phyloP scores from a whole-genome alignment of 1,140 invertebrate species.

The Calosoma granatense region DNA sequence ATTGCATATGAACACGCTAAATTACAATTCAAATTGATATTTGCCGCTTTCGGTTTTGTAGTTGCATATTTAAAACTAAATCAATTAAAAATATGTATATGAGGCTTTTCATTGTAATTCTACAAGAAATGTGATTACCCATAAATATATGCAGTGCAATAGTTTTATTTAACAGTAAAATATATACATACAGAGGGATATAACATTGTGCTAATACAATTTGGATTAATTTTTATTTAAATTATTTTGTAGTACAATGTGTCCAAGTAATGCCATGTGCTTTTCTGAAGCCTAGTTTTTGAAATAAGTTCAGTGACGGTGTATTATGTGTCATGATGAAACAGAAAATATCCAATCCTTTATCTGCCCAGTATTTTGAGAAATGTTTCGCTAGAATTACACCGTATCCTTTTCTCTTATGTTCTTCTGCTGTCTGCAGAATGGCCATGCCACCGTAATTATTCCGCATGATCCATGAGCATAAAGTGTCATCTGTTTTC shows the following conservation, averaged over 20 bases:
- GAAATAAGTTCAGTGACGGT: not conserved
- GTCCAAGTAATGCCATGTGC: not conserved
- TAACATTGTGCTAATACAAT: too few relatives aligned
- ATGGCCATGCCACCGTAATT: slow-evolving; percentile 31
- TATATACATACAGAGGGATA: too few relatives aligned
- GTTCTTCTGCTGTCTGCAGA: slow-evolving; percentile 27
- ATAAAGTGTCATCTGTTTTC: slow-evolving; percentile 21
- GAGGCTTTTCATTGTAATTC: too few relatives aligned
- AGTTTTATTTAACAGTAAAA: too few relatives aligned
- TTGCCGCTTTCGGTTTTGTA: too few relatives aligned
- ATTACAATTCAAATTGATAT: too few relatives aligned
- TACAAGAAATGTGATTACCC: too few relatives aligned
- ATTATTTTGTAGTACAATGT: not conserved
- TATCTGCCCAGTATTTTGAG: not conserved
- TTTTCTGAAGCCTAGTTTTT: not conserved
- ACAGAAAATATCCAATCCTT: slow-evolving; percentile 1
- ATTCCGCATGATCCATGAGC: slow-evolving; percentile 28
- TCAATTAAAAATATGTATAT: too few relatives aligned
- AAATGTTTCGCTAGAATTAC: not conserved
- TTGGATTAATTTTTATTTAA: too few relatives aligned
- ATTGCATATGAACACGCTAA: too few relatives aligned
- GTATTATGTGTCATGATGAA: not conserved
- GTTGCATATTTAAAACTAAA: too few relatives aligned
- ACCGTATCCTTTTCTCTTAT: slow-evolving; percentile 32
- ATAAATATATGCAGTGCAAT: too few relatives aligned